phyloP scores from a whole-genome alignment of 35 echinoderm and acorn worm species.

The Acanthaster planci region DNA sequence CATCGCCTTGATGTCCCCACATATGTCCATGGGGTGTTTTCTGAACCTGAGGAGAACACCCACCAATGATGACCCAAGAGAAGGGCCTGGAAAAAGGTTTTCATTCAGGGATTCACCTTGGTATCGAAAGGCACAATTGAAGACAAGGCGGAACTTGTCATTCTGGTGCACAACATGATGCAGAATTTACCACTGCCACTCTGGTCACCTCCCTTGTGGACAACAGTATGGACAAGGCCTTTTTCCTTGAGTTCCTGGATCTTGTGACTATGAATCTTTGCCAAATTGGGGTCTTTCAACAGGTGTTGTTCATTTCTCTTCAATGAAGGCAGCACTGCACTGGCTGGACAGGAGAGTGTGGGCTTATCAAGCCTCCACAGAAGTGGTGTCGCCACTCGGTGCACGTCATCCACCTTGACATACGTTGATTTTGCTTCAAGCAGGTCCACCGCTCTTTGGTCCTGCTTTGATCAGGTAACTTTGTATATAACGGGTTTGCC shows the following conservation, averaged over 20 bases:
- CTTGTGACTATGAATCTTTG: not conserved
- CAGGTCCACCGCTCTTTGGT: too few relatives aligned
- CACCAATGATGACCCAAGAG: conserved; percentile 53
- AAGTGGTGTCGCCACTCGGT: not conserved
- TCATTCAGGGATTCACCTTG: conserved; percentile 65
- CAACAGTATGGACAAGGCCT: not conserved
- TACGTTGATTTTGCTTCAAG: too few relatives aligned
- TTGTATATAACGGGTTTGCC: too few relatives aligned
- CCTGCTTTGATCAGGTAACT: too few relatives aligned
- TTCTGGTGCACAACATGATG: conserved; percentile 43
- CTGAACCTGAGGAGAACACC: conserved; percentile 55
- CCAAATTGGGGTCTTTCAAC: not conserved
- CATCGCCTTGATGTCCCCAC: conserved; percentile 52
- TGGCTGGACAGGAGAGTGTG: not conserved
- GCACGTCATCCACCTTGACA: not conserved
- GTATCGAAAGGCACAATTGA: conserved; percentile 57
- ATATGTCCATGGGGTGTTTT: conserved; percentile 11
- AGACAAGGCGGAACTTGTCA: conserved; percentile 44
- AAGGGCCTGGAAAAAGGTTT: conserved; percentile 49
- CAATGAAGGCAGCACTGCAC: not conserved
- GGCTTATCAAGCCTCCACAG: not conserved
- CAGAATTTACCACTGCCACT: conserved; percentile 52
- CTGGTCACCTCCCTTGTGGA: not conserved
- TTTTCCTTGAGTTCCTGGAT: not conserved
- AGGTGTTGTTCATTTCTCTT: not conserved